Evolutionary conservation across 2,113 vertebrate species (phyloP).

Genomic region (Seriola dumerili): DNA sequence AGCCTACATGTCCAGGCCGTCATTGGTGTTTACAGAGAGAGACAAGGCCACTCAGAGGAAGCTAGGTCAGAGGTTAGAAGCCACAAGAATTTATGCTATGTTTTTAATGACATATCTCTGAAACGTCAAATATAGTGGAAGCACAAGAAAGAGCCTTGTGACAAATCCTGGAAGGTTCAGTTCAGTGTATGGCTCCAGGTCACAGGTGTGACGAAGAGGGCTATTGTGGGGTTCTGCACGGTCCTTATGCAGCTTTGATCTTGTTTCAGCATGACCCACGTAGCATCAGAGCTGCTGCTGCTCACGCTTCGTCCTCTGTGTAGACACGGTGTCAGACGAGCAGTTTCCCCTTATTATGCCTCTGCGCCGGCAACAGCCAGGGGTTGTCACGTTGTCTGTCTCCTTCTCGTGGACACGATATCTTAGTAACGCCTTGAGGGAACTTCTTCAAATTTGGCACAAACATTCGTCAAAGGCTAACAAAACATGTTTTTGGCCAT

Average conservation of each 20-base stretch:
- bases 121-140: neutral
- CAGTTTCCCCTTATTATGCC: neutral
- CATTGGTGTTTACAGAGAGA: neutral
- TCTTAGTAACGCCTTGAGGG: too few relatives aligned
- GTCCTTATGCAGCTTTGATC: neutral
- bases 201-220: too few relatives aligned
- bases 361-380: too few relatives aligned
- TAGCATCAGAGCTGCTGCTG: neutral
- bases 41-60: neutral
- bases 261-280: neutral
- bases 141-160: too few relatives aligned
- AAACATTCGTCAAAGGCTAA: too few relatives aligned
- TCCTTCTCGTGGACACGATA: too few relatives aligned
- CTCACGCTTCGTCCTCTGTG: neutral
- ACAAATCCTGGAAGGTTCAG: too few relatives aligned
- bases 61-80: neutral
- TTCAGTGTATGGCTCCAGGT: neutral
- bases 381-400: too few relatives aligned
- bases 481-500: too few relatives aligned
- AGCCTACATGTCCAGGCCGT: neutral
- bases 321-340: neutral
- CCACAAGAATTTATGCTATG: neutral
- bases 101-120: neutral
- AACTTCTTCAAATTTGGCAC: too few relatives aligned
- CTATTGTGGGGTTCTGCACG: neutral